A percentile compares a stretch with the other conserved stretches of the same genome.
These are phyloP conservation scores for Eriocheir sinensis DNA, from an alignment of 1,140 invertebrate species.

Conservation along the genomic window DNA sequence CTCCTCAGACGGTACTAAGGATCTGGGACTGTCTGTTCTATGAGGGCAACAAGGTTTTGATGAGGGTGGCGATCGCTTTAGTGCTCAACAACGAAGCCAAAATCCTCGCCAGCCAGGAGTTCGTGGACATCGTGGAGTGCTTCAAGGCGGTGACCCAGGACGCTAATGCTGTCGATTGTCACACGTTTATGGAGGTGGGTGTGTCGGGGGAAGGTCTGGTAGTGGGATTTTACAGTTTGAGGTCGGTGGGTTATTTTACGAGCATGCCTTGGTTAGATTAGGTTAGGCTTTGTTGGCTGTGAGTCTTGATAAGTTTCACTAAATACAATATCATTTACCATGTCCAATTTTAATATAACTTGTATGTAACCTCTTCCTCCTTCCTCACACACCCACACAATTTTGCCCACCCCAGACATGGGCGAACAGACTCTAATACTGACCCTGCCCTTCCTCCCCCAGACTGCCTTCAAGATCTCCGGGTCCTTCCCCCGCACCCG, in stretches of 20 bases:
- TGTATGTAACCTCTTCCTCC: not conserved
- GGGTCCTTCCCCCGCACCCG: constrained; percentile 65
- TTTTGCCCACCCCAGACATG: not conserved
- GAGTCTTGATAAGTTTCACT: too few species aligned
- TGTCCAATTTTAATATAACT: too few species aligned
- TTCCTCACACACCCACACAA: not conserved
- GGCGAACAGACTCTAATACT: too few species aligned
- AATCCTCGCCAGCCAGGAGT: constrained; percentile 89
- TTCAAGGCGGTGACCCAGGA: constrained; percentile 90
- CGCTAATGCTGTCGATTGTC: constrained; percentile 89
- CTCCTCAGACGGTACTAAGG: constrained; percentile 90
- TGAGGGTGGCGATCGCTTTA: constrained; percentile 92
- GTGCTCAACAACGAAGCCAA: constrained; percentile 88
- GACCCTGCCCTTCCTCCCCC: not conserved
- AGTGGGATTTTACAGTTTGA: too few species aligned
- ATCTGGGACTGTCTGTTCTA: constrained; percentile 98
- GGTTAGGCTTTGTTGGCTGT: too few species aligned
- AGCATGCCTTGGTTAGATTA: too few species aligned
- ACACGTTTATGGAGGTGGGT: constrained; percentile 91
- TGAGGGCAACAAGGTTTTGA: constrained; percentile 94
- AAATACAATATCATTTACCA: too few species aligned
- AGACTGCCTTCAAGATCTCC: constrained; percentile 70
- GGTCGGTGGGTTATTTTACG: too few species aligned
- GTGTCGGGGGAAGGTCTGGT: not conserved
- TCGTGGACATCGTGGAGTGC: constrained; percentile 88